phyloP scores from a whole-genome alignment of 35 echinoderm and acorn worm species.

The Ptychodera flava region DNA sequence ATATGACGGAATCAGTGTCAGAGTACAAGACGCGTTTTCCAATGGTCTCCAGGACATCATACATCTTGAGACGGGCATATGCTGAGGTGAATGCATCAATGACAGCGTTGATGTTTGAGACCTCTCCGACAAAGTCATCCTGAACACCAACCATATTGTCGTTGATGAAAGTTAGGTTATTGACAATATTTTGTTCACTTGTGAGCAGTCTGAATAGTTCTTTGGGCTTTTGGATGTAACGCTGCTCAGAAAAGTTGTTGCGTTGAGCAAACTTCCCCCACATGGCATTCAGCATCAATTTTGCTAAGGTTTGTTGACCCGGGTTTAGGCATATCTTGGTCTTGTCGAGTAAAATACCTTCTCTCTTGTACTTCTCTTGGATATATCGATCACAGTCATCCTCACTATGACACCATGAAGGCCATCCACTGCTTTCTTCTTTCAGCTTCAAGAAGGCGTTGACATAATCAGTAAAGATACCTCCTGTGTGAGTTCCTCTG shows the following conservation, averaged over 20 bases:
- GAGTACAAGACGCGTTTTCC: too few relatives aligned
- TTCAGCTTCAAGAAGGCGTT: slow-evolving; percentile 27
- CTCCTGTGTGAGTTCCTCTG: neutral
- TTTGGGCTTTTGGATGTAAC: neutral
- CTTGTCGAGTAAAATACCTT: slow-evolving; percentile 6
- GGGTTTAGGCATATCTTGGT: slow-evolving; percentile 24
- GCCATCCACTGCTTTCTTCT: slow-evolving; percentile 7
- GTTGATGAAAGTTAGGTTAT: slow-evolving; percentile 30
- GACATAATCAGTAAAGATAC: slow-evolving; percentile 31
- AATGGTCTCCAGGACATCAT: slow-evolving; percentile 5
- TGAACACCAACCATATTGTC: slow-evolving; percentile 19
- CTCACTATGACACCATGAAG: neutral
- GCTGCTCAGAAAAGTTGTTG: slow-evolving; percentile 17
- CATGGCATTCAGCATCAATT: slow-evolving; percentile 11
- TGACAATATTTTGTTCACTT: neutral
- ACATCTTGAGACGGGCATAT: neutral
- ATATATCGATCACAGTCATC: slow-evolving; percentile 2
- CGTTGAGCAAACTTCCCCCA: slow-evolving; percentile 45
- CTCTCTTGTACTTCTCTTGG: neutral
- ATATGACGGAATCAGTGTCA: slow-evolving; percentile 34
- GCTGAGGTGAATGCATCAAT: slow-evolving; percentile 17
- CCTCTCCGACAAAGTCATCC: neutral
- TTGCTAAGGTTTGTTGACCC: neutral
- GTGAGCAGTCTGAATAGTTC: slow-evolving; percentile 14
- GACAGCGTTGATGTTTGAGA: slow-evolving; percentile 18